phyloP scores from a whole-genome alignment of 2,888 invertebrate genomes.

The Meteorus colon region DNA sequence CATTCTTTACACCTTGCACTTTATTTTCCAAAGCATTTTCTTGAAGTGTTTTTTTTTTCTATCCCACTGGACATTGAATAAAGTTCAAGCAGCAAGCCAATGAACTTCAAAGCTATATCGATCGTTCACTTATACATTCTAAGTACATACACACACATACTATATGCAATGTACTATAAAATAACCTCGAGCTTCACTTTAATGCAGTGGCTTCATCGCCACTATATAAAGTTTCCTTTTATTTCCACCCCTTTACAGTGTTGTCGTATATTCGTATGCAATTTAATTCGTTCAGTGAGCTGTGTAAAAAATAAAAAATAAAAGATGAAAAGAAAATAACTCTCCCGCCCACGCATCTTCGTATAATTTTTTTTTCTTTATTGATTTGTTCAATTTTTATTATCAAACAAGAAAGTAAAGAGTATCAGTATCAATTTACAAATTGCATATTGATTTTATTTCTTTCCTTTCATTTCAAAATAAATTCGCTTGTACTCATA shows the following conservation, averaged over 20 bases:
- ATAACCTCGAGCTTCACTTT: slow-evolving; percentile 3
- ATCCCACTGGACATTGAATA: neutral
- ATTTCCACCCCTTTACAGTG: neutral
- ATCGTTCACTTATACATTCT: neutral
- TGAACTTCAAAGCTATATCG: slow-evolving; percentile 7
- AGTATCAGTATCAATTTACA: neutral
- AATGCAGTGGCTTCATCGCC: neutral
- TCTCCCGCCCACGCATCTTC: neutral
- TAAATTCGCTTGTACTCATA: neutral
- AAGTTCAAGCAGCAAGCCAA: slow-evolving; percentile 1
- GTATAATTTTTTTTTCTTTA: neutral
- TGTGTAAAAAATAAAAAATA: neutral
- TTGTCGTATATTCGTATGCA: neutral
- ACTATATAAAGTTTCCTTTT: neutral
- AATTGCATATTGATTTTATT: slow-evolving; percentile 7
- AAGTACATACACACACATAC: neutral
- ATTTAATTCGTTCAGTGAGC: slow-evolving; percentile 3
- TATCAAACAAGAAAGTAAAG: neutral
- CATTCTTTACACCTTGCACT: no score
- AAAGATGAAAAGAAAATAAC: neutral
- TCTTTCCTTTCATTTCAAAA: neutral
- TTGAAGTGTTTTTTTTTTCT: neutral
- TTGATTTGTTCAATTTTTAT: neutral
- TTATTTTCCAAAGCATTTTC: neutral
- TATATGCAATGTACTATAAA: neutral